A percentile compares a stretch with the other conserved stretches of the same genome.
phyloP scores from a whole-genome alignment of 2,113 vertebrate genomes.

The Cepphus grylle region DNA sequence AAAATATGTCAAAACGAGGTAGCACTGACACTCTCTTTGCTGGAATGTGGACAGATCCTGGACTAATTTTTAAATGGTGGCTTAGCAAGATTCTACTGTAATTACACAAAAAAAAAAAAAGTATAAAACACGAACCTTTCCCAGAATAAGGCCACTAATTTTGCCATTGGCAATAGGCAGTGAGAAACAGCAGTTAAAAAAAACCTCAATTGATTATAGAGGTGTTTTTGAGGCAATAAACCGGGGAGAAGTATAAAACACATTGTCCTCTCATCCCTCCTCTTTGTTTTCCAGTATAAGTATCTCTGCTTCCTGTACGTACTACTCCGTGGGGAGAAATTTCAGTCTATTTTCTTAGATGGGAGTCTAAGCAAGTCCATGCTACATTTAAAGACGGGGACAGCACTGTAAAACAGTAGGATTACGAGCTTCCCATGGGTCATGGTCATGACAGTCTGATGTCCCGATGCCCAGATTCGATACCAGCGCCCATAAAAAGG shows the following conservation, averaged over 20 bases:
- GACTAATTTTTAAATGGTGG: not conserved
- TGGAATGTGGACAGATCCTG: conserved; percentile 2
- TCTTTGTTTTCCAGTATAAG: conserved; percentile 28
- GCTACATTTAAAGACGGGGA: conserved; percentile 76
- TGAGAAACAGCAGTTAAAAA: conserved; percentile 35
- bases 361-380: conserved; percentile 83
- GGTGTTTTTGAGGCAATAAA: conserved; percentile 47
- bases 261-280: not conserved
- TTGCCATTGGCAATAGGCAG: conserved; percentile 54
- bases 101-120: not conserved
- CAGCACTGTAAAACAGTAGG: conserved; percentile 79
- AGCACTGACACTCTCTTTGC: conserved; percentile 18
- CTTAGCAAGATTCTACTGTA: conserved; percentile 4
- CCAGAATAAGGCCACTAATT: conserved; percentile 64
- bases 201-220: not conserved
- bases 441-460: conserved; percentile 95
- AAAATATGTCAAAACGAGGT: conserved; percentile 49
- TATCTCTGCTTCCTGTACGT: not conserved
- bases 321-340: not conserved
- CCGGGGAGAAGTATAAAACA: conserved; percentile 16
- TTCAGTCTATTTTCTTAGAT: conserved; percentile 92
- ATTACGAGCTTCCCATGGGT: conserved; percentile 92
- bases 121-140: conserved; percentile 12
- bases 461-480: conserved; percentile 92
- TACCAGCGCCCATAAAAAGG: conserved; percentile 98